These are phyloP conservation scores for Tenthredo distinguenda DNA, from an alignment of 2,888 invertebrate genomes.

Conservation along the genomic window DNA sequence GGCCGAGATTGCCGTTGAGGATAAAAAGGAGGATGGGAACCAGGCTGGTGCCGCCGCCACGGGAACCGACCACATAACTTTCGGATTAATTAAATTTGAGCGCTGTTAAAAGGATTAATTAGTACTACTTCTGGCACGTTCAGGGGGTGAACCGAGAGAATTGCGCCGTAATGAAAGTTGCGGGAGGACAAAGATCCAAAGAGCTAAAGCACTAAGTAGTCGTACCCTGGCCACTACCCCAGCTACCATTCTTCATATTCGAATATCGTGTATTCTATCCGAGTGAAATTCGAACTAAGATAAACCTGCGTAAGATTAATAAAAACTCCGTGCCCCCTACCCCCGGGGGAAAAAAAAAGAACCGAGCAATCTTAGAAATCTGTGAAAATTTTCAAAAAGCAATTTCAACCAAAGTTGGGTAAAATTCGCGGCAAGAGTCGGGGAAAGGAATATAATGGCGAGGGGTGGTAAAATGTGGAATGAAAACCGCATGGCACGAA, in stretches of 20 bases:
- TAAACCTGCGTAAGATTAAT: neutral
- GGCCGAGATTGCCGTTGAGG: constrained; percentile 39
- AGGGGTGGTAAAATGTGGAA: constrained; percentile 38
- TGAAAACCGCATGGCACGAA: constrained; percentile 36
- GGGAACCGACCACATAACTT: constrained; percentile 73
- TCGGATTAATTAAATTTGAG: constrained; percentile 76
- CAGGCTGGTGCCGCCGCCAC: constrained; percentile 50
- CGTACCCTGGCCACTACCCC: neutral
- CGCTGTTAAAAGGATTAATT: constrained; percentile 76
- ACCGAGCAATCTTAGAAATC: neutral
- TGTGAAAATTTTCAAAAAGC: neutral
- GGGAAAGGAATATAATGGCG: neutral
- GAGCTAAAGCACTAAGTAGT: constrained; percentile 9
- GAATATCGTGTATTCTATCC: neutral
- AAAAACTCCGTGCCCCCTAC: neutral
- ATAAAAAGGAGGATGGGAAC: constrained; percentile 9
- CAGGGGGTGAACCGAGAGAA: constrained; percentile 31
- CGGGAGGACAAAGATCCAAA: constrained; percentile 42
- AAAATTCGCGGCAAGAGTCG: neutral
- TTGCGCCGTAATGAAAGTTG: constrained; percentile 43
- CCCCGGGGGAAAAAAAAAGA: neutral
- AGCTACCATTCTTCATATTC: neutral
- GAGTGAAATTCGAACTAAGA: neutral
- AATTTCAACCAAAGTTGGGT: neutral
- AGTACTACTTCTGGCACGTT: constrained; percentile 67